A percentile compares a stretch with the other conserved stretches of the same genome.
These are phyloP conservation scores for Drosophila mulleri DNA, from an alignment of 2,888 invertebrate species.

Conservation along the genomic window DNA sequence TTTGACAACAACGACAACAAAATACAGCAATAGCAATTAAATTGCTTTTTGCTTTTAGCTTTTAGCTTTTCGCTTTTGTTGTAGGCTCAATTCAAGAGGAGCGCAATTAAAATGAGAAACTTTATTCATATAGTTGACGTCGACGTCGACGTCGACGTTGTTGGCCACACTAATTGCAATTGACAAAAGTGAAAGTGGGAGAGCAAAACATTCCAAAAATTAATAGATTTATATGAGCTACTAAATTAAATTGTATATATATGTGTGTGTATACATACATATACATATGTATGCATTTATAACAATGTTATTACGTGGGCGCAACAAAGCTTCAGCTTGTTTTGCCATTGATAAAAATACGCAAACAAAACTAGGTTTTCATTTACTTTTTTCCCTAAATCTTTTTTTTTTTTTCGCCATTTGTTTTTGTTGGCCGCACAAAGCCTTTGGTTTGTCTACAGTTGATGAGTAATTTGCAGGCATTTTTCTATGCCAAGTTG, in stretches of 20 bases:
- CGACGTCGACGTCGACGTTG: conserved; percentile 35
- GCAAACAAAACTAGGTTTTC: conserved; percentile 9
- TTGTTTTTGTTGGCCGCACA: conserved; percentile 11
- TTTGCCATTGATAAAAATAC: neutral
- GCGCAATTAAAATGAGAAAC: conserved; percentile 73
- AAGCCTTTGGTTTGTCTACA: conserved; percentile 33
- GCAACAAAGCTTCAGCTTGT: conserved; percentile 29
- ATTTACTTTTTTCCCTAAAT: neutral
- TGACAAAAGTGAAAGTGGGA: conserved; percentile 71
- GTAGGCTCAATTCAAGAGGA: conserved; percentile 47
- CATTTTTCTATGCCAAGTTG: conserved; percentile 53
- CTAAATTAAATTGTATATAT: conserved; percentile 41
- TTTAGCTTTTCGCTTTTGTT: conserved; percentile 30
- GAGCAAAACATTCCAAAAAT: conserved; percentile 44
- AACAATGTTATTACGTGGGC: conserved; percentile 36
- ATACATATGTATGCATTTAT: neutral
- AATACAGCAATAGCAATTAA: conserved; percentile 49
- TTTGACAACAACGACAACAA: conserved; percentile 32
- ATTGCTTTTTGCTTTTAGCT: conserved; percentile 25
- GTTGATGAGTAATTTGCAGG: conserved; percentile 59
- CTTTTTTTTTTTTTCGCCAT: neutral
- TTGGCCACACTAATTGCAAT: conserved; percentile 67
- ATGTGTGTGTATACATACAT: too few species aligned
- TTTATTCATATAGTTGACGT: conserved; percentile 44
- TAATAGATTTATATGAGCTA: conserved; percentile 43